These are phyloP conservation scores for Rhyzopertha dominica DNA, from an alignment of 1,140 invertebrate genomes.

Conservation along the genomic window DNA sequence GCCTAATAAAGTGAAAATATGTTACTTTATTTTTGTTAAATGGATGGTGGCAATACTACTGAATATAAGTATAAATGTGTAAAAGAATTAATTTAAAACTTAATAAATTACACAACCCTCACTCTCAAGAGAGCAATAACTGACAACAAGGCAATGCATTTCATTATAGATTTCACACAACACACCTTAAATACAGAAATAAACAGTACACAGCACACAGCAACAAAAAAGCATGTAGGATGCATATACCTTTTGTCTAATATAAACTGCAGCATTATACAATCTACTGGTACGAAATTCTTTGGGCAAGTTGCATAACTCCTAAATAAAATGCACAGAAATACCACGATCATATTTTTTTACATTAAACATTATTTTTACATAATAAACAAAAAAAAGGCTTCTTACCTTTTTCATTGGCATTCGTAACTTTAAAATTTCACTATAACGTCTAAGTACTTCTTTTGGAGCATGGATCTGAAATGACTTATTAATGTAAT, in stretches of 20 bases:
- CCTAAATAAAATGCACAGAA: slow-evolving; percentile 26
- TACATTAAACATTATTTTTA: slow-evolving; percentile 1
- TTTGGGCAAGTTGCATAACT: slow-evolving; percentile 36
- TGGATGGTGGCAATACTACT: too few relatives aligned
- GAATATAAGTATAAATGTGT: too few relatives aligned
- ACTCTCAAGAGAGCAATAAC: too few relatives aligned
- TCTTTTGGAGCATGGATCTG: slow-evolving; percentile 81
- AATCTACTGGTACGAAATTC: slow-evolving; percentile 36
- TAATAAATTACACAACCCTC: too few relatives aligned
- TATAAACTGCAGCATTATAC: slow-evolving; percentile 32
- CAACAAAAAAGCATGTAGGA: too few relatives aligned
- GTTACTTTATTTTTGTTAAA: too few relatives aligned
- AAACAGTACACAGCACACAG: too few relatives aligned
- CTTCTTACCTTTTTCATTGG: slow-evolving; percentile 80
- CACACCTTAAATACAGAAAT: too few relatives aligned
- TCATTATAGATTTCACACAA: too few relatives aligned
- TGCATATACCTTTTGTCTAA: slow-evolving; percentile 36
- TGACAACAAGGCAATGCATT: too few relatives aligned
- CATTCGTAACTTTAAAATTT: slow-evolving; percentile 91
- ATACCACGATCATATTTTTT: slow-evolving; percentile 9
- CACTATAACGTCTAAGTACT: slow-evolving; percentile 84
- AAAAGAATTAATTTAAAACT: too few relatives aligned
- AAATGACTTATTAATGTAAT: slow-evolving; percentile 11
- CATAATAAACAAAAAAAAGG: background rate
- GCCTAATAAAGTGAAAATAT: too few relatives aligned